Evolutionary conservation across 2,113 vertebrate species (phyloP).

Genomic region (Heterotis niloticus): DNA sequence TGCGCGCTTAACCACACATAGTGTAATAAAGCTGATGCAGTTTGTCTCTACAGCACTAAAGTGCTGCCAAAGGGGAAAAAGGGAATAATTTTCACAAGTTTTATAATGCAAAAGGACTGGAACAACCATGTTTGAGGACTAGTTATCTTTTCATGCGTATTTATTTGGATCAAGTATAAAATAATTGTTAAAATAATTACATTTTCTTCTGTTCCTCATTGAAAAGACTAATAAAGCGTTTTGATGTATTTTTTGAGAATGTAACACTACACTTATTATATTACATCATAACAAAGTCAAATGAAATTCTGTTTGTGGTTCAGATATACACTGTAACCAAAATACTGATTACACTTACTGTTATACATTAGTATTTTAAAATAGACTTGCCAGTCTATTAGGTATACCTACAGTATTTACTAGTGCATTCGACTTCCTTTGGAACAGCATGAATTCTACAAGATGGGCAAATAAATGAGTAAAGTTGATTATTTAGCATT

Average conservation of each 20-base stretch:
- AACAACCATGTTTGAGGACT: not conserved
- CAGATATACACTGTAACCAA: not conserved
- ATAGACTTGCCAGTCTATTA: no score
- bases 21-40: not conserved
- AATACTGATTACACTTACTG: not conserved
- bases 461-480: not conserved
- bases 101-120: not conserved
- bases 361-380: not conserved
- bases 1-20: slow-evolving; percentile 1
- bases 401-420: no score
- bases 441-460: not conserved
- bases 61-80: not conserved
- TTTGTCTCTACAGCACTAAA: no score
- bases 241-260: not conserved
- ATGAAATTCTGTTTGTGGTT: not conserved
- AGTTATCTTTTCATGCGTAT: slow-evolving; percentile 2
- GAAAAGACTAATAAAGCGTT: slow-evolving; percentile 1
- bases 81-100: not conserved
- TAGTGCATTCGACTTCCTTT: not conserved
- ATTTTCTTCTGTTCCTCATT: slow-evolving; percentile 12
- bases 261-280: no score
- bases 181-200: not conserved
- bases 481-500: not conserved
- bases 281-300: not conserved
- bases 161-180: slow-evolving; percentile 12